Evolutionary conservation across 2,113 vertebrate species (phyloP).

Genomic region (Carassius gibelio): DNA sequence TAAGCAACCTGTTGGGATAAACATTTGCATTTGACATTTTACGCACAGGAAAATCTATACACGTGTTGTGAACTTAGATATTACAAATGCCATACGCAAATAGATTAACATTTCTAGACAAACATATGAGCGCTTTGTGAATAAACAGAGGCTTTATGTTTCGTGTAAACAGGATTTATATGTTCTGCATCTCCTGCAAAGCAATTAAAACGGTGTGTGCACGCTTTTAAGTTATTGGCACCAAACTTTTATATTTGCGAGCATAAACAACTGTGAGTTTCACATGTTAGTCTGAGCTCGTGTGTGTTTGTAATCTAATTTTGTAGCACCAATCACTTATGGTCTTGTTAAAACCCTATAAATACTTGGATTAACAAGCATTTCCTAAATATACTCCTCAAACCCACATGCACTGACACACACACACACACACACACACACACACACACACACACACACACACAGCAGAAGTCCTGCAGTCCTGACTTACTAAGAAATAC

Average conservation of each 20-base stretch:
- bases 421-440: not conserved
- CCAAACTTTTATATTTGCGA: not conserved
- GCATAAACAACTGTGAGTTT: not conserved
- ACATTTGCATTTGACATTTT: constrained; percentile 15
- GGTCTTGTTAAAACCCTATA: not conserved
- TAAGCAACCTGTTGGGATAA: constrained; percentile 84
- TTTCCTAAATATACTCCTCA: constrained; percentile 8
- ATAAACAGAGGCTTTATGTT: not conserved
- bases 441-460: not conserved
- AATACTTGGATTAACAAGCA: constrained; percentile 27
- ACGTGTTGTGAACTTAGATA: not conserved
- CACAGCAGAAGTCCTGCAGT: not conserved
- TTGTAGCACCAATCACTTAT: constrained; percentile 3
- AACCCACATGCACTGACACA: too few species aligned
- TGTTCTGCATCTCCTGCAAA: not conserved
- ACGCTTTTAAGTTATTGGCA: not conserved
- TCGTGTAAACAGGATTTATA: not conserved
- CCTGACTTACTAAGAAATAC: not conserved
- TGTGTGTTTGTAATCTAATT: not conserved
- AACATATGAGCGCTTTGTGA: not conserved
- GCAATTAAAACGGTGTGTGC: not conserved
- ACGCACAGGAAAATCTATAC: constrained; percentile 7
- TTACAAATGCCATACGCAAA: constrained; percentile 8
- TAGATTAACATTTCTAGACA: constrained; percentile 25
- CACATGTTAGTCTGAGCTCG: not conserved